Conservation (phyloP, 2,888 invertebrate genomes). For the Chloroclysta siterata region DNA sequence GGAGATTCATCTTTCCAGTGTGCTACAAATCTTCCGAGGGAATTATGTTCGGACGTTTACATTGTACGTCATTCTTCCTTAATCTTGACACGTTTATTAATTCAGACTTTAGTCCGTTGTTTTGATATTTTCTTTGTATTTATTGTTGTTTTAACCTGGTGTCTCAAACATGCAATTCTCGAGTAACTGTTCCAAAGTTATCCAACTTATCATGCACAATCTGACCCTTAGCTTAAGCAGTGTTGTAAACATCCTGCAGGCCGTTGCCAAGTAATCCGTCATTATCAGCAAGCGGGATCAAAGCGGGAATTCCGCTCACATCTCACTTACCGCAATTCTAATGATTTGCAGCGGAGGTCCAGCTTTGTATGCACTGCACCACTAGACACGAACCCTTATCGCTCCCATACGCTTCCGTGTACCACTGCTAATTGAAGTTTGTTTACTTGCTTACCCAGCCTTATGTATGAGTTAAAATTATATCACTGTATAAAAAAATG, state of each 20-base stretch:
- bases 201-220: conserved; percentile 44
- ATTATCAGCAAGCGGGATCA: conserved; percentile 69
- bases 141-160: conserved; percentile 12
- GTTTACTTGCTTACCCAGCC: conserved; percentile 39
- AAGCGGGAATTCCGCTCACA: conserved; percentile 76
- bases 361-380: conserved; percentile 71
- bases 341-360: conserved; percentile 79
- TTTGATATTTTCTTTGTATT: conserved; percentile 33
- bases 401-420: conserved; percentile 66
- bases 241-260: conserved; percentile 53
- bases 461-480: background rate
- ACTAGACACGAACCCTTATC: conserved; percentile 36
- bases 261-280: conserved; percentile 65
- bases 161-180: conserved; percentile 6
- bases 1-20: conserved; percentile 60
- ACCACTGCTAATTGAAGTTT: conserved; percentile 76
- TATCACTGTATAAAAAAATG: background rate
- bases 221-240: conserved; percentile 49
- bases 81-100: conserved; percentile 61
- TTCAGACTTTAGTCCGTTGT: conserved; percentile 32
- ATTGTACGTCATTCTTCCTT: conserved; percentile 64
- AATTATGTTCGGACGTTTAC: conserved; percentile 63
- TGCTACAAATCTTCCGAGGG: conserved; percentile 60
- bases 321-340: conserved; percentile 80
- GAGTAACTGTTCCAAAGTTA: conserved; percentile 24